Evolutionary conservation across 1,140 invertebrate species (phyloP).

Genomic region (Drosophila hydei): DNA sequence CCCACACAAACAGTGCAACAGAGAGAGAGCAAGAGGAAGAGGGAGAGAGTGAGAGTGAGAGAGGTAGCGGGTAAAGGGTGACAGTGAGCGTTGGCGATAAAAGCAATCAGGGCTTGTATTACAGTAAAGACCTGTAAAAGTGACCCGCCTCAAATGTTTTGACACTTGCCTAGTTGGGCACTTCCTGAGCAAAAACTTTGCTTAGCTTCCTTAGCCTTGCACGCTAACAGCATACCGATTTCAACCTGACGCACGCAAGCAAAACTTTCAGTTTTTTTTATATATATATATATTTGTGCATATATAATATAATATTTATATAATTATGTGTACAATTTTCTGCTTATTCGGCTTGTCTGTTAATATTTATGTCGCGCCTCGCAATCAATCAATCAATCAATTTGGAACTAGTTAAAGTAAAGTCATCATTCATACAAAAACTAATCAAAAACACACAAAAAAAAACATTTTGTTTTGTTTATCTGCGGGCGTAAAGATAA

Average conservation of each 20-base stretch:
- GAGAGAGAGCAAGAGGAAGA: slow-evolving; percentile 2
- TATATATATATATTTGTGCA: background rate
- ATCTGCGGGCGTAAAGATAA: too few relatives aligned
- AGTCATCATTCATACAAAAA: too few relatives aligned
- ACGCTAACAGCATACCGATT: slow-evolving; percentile 20
- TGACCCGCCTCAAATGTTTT: slow-evolving; percentile 20
- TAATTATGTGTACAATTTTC: too few relatives aligned
- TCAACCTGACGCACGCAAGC: slow-evolving; percentile 32
- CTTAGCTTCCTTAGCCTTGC: slow-evolving; percentile 10
- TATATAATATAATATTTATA: slow-evolving; percentile 9
- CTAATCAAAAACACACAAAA: too few relatives aligned
- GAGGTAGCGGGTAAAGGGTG: too few relatives aligned
- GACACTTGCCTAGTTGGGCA: slow-evolving; percentile 9
- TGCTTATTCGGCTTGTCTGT: too few relatives aligned
- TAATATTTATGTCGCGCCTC: too few relatives aligned
- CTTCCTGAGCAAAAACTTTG: slow-evolving; percentile 8
- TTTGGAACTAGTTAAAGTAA: background rate
- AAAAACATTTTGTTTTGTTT: too few relatives aligned
- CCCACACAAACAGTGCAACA: slow-evolving; percentile 12
- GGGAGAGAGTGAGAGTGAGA: background rate
- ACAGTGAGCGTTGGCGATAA: background rate
- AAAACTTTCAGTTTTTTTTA: background rate
- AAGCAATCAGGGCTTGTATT: slow-evolving; percentile 22
- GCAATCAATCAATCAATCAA: slow-evolving; percentile 1
- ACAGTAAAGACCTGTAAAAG: slow-evolving; percentile 28